A percentile compares a stretch with the other conserved stretches of the same genome.
These are phyloP conservation scores for Orcinus orca DNA, from an alignment of 2,113 vertebrate genomes.

Conservation along the genomic window DNA sequence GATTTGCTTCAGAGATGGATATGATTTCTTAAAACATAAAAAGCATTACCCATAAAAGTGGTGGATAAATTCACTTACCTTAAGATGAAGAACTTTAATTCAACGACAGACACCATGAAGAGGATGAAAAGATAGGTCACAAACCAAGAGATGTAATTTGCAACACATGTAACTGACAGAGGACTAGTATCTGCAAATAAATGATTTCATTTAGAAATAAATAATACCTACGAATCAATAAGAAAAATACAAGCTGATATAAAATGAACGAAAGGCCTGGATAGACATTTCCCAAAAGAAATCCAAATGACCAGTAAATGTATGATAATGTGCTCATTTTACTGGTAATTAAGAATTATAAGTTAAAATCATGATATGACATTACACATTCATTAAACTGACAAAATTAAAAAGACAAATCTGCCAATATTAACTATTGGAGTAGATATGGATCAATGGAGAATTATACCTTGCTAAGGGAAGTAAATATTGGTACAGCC, in stretches of 20 bases:
- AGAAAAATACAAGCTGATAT: background rate
- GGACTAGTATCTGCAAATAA: background rate
- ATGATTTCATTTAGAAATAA: conserved; percentile 2
- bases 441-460: background rate
- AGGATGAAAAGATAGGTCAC: background rate
- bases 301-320: background rate
- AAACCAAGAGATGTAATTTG: background rate
- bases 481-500: background rate
- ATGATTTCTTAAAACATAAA: conserved; percentile 14
- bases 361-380: background rate
- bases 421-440: background rate
- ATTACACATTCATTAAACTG: background rate
- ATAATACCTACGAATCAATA: background rate
- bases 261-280: background rate
- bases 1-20: background rate
- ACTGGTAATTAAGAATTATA: background rate
- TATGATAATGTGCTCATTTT: background rate
- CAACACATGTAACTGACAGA: background rate
- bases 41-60: background rate
- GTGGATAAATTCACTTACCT: background rate
- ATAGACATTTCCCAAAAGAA: background rate
- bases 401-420: background rate
- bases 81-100: conserved; percentile 28
- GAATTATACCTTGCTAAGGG: background rate
- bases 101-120: background rate